Base-by-base conservation (phyloP, 92 coral and sea anemone genomes). In the Umimayanthus chanpuru region DNA sequence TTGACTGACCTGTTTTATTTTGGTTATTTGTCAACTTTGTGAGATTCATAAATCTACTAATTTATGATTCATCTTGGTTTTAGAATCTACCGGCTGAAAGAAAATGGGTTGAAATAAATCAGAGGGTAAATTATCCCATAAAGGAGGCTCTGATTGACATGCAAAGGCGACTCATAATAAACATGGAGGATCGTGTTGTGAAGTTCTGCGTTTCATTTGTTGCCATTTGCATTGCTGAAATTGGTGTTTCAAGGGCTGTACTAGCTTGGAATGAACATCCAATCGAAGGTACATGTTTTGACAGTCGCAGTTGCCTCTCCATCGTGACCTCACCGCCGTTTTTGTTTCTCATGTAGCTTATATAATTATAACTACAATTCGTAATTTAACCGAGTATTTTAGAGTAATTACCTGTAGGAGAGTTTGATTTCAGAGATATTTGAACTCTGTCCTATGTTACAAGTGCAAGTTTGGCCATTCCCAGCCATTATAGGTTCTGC, bases 261-360 rank as follows among this genome's bases (percentile, higher is more conserved):
- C 38, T 39, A 73, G 87, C 89, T 20, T 86, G 89, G 89, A 86
- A 86, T 77, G 87, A 85, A 74, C 87, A 86, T 86, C 89, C 89
- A 21, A 77, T 86, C 9, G 89, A 86, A 58, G 89, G 89, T 86
- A 80, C 25, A 25, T 10, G 66, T 41, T 41, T 32, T 32, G 36
- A 32, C 36, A 32, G 36, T 32, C 36, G 2, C 36, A 32, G 81
- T 55, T 6, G 55, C 55, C n/a, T 30, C 47, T 77, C 64, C 64
- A 41, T 79, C 82, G 20, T 79, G 61, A 28, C 15, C 32, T 40
- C 36, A 43, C 30, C 28, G 15, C 30, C 82, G 5, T 56, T 56
- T 56, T 56, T 14, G 0, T 44, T 56, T 4, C 21, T 56, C 0
- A 0, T 2, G 18, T 32, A 32, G 36, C 36, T 32, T 32, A 32